phyloP scores from a whole-genome alignment of 2,113 vertebrate species.

The Vulpes ferrilata region DNA sequence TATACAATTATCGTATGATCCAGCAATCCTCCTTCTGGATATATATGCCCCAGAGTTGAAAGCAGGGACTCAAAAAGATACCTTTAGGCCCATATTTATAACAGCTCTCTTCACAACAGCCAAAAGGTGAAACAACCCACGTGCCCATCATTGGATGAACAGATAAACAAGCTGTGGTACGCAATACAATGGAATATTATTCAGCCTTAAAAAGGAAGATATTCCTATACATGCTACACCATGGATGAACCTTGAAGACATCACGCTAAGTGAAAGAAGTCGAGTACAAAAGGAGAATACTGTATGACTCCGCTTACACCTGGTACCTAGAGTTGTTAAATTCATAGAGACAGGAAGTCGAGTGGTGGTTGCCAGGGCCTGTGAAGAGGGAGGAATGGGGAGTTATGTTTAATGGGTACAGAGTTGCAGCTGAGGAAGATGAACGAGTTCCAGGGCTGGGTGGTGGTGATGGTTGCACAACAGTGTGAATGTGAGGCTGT shows the following conservation, averaged over 20 bases:
- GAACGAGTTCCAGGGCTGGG: background rate
- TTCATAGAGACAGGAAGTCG: background rate
- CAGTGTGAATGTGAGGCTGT: background rate
- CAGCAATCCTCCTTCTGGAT: background rate
- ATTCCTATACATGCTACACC: background rate
- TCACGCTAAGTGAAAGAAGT: slow-evolving; percentile 2
- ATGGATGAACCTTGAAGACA: background rate
- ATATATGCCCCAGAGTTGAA: background rate
- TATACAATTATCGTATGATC: background rate
- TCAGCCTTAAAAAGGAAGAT: slow-evolving; percentile 11
- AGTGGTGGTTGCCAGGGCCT: background rate
- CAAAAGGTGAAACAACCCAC: background rate
- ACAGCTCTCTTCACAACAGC: too few relatives aligned
- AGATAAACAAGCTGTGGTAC: background rate
- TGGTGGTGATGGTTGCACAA: background rate
- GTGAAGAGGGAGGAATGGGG: background rate
- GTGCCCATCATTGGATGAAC: background rate
- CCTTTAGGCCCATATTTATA: background rate
- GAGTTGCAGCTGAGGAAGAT: slow-evolving; percentile 6
- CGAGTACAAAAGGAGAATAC: background rate
- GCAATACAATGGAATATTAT: background rate
- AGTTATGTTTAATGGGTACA: background rate
- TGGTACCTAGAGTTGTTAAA: background rate
- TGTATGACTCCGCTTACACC: background rate
- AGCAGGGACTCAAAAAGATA: background rate